Evolutionary conservation across 1,140 invertebrate species (phyloP).

Genomic region (Philopotamus ludificatus): DNA sequence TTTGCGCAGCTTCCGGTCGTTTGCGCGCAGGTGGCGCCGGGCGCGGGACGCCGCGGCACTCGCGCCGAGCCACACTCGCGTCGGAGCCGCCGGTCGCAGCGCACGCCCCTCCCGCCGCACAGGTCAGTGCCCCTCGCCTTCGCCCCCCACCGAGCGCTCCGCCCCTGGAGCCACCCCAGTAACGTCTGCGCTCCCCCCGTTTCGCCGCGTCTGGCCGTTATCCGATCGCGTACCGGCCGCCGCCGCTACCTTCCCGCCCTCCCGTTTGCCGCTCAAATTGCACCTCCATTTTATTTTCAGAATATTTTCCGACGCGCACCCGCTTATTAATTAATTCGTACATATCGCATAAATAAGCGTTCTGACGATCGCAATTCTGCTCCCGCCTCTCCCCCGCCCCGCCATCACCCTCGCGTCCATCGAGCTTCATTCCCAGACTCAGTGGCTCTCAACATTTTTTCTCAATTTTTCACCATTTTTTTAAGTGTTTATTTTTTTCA

Average conservation of each 20-base stretch:
- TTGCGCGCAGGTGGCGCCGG: not conserved
- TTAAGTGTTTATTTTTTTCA: not conserved
- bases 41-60: slow-evolving; percentile 22
- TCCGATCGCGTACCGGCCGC: not conserved
- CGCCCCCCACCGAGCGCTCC: not conserved
- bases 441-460: not conserved
- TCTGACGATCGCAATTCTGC: too few relatives aligned
- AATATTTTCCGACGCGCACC: too few relatives aligned
- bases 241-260: not conserved
- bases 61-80: slow-evolving; percentile 2
- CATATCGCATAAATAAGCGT: too few relatives aligned
- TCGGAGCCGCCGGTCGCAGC: not conserved
- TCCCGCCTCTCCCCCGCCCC: not conserved
- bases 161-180: not conserved
- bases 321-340: too few relatives aligned
- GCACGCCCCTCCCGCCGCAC: not conserved
- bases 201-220: not conserved
- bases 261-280: too few relatives aligned
- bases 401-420: not conserved
- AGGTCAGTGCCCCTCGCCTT: not conserved
- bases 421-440: not conserved
- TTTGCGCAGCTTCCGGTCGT: not conserved
- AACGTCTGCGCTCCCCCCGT: not conserved
- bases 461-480: not conserved
- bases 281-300: too few relatives aligned